Evolutionary conservation across 2,797 vertebrate species (phyloP), one percentile per base, ranked within the genome.

Genomic region (Otolemur crassicaudatus): DNA sequence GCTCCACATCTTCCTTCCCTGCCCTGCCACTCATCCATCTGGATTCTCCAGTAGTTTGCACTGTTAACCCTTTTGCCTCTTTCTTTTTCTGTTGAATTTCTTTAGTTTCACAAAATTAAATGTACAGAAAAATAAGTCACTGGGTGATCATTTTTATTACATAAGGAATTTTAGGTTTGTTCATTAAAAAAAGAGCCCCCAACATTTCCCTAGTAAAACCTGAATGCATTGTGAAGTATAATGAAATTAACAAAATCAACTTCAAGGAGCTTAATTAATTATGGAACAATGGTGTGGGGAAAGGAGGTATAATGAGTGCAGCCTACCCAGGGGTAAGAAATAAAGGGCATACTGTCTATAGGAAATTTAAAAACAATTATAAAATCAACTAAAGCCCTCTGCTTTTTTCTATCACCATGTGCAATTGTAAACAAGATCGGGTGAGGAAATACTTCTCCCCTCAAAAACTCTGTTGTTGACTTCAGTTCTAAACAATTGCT

Each of bases 31-130:
- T 60, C 1, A 16, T 7, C n/a, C 67, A 2, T 37, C 46, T 40
- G 31, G 43, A 58, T 12, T 23, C 23, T 83, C 25, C 25, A 31
- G 58, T 77, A 93, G 29, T 87, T 63, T 69, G 19, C 27, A 27
- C 46, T 84, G 90, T 69, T 49, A 34, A 65, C 34, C 53, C 9
- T 72, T 4, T 1, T 11, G 11, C 27, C 40, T 14, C 31, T 95
- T 89, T 76, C 23, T 94, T 93, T 92, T 94, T 86, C 83, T 91
- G 17, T 61, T 82, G 53, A 86, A 46, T 91, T 56, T 94, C 58
- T 91, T 95, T 79, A 69, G 4, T 70, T 81, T 77, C 65, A 40
- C 65, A 82, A 83, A 94, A 56, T 27, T n/a, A 49, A 79, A 14
- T 65, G 56, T 29, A 91, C 69, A 81, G 72, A 94, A 89, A 83